phyloP scores from a whole-genome alignment of 2,797 vertebrate genomes.

The Poliocrania exsul region DNA sequence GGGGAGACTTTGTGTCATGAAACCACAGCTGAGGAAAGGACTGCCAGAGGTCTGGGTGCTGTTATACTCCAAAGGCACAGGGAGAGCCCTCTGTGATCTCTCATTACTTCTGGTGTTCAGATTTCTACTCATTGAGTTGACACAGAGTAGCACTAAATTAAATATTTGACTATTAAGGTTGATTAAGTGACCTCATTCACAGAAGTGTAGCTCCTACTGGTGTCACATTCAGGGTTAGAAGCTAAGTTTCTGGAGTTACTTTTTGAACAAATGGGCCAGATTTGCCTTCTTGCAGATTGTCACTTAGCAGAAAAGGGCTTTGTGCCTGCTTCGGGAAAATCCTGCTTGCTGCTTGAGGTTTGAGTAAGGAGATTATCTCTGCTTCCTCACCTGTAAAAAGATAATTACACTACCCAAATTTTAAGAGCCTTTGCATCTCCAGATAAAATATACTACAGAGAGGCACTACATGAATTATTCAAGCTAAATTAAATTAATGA shows the following conservation, averaged over 20 bases:
- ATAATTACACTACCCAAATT: constrained; percentile 27
- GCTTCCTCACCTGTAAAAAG: constrained; percentile 33
- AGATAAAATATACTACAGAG: constrained; percentile 29
- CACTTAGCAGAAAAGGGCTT: not conserved
- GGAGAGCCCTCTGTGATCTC: not conserved
- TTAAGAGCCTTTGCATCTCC: not conserved
- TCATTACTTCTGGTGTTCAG: not conserved
- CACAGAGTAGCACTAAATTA: not conserved
- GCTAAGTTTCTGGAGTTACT: not conserved
- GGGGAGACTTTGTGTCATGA: not conserved
- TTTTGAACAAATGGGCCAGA: not conserved
- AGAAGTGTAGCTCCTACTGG: not conserved
- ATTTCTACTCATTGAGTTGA: not conserved
- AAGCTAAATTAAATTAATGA: constrained; percentile 49
- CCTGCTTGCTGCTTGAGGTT: not conserved
- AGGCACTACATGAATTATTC: constrained; percentile 50
- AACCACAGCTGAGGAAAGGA: not conserved
- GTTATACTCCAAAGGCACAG: not conserved
- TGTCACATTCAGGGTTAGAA: not conserved
- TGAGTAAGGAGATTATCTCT: not conserved
- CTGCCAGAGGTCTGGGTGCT: not conserved
- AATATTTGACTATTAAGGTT: not conserved
- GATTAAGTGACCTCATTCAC: not conserved
- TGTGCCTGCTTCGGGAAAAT: not conserved
- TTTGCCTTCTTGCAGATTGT: not conserved